Evolutionary conservation across 2,888 invertebrate genomes (phyloP), one percentile per base, ranked within the genome.

Genomic region (Scaptodrosophila latifasciaeformis): DNA sequence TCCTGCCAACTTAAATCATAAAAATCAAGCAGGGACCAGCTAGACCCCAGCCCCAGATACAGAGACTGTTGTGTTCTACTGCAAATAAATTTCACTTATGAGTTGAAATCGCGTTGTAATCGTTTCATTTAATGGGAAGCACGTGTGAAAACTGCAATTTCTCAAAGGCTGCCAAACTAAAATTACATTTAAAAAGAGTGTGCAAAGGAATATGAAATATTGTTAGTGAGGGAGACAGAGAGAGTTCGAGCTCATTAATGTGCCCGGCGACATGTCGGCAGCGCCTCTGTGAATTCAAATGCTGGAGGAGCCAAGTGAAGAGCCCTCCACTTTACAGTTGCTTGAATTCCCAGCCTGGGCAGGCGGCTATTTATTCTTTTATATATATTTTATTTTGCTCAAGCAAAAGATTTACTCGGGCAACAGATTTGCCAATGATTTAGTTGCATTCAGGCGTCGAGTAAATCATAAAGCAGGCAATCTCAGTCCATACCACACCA

Each of bases 51-150:
- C 54, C 29, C 13, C 42, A 34, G 54, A 53, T 60, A 54, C 37
- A 42, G 51, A 50, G 60, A 58, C 50, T 49, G 49, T n/a, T n/a
- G n/a, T n/a, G n/a, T n/a, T n/a, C n/a, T 55, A 57, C 49, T 61
- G 72, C 69, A 79, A 81, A 82, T 82, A 83, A 82, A 83, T 83
- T 82, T 82, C 70, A 77, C 64, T 83, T 83, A 71, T 74, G 76
- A 77, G 66, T 67, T 54, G 57, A 65, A 71, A 80, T 77, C 69
- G 70, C 70, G 59, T 54, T 67, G 82, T 82, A 78, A 82, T 81
- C 82, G 80, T 70, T 76, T 59, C 71, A 67, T 76, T 82, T 82
- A 82, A 82, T 83, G 79, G 83, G 82, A 79, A 83, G 81, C 82
- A 82, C 82, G 83, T 82, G 82, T 82, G 82, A 82, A 78, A 75